Conservation (phyloP, 2,113 vertebrate genomes). For the Nicator chloris region DNA sequence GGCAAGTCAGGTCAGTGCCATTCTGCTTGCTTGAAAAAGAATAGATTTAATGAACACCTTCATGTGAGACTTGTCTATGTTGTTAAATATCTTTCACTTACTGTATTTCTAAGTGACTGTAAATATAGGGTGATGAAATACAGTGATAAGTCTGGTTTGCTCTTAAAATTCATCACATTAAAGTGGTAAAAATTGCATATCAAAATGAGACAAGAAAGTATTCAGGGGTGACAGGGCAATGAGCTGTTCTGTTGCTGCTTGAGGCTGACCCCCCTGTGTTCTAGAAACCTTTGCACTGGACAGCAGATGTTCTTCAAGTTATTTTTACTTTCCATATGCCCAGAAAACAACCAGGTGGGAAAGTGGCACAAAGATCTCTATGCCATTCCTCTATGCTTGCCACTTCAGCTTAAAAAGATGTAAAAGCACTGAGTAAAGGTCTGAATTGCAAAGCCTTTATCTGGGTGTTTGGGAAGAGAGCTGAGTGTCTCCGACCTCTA, state of each 20-base stretch:
- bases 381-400: neutral
- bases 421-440: neutral
- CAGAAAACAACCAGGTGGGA: neutral
- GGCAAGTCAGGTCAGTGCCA: constrained; percentile 81
- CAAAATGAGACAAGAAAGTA: neutral
- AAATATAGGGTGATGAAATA: neutral
- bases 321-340: neutral
- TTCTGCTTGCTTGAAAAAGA: neutral
- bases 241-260: neutral
- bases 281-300: neutral
- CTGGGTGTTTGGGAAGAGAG: neutral
- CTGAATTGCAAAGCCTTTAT: neutral
- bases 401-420: neutral
- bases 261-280: neutral
- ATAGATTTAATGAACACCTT: neutral
- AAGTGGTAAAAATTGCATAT: neutral
- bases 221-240: neutral
- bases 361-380: neutral
- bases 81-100: neutral
- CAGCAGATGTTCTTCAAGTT: neutral
- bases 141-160: neutral
- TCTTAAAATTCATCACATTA: neutral
- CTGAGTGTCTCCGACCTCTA: neutral
- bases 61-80: neutral
- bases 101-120: neutral